Base-by-base conservation (phyloP, 2,888 invertebrate species). In the Acanthoscelides obtectus region DNA sequence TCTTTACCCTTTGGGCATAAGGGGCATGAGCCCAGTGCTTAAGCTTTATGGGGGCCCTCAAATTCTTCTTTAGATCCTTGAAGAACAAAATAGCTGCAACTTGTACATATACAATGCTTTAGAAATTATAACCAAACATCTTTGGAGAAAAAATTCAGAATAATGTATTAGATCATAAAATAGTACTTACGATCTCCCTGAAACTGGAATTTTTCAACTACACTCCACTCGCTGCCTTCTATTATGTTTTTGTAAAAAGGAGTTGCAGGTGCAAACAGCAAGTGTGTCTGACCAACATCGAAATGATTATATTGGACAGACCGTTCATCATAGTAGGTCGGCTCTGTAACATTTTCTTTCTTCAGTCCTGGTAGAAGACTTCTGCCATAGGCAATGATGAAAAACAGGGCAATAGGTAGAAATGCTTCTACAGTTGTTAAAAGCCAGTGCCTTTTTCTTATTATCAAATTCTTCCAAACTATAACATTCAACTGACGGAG, bases 361-460 rank as follows among this genome's bases (percentile, higher is more conserved):
- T 79, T 80, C n/a, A 85, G 75, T 1, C 78, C 79, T 21, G 75
- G 76, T 20, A 85, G 77, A 79, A 84, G 78, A n/a, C 82, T 80
- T 74, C 84, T 76, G 21, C 77, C 81, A 76, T 82, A 84, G 20
- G 83, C 83, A n/a, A 85, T 75, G n/a, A 84, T 70, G 0, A 82
- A 71, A 75, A 85, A 86, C 65, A 84, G 72, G 19, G 81, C 66
- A 17, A 84, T 79, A 4, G 86, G 85, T 20, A 85, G 75, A 0
- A 80, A 22, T 20, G 82, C 76, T 77, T 85, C 85, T 20, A 80
- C 79, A 45, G 81, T 70, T 19, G 84, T 82, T 73, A 84, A 76
- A 21, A 85, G 73, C 80, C 81, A 84, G 75, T 84, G 83, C 19
- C 83, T 78, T 74, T 81, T 83, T 67, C 85, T 77, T 22, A 85